Evolutionary conservation across 2,888 invertebrate genomes (phyloP).

Genomic region (Ormyrus rosae): DNA sequence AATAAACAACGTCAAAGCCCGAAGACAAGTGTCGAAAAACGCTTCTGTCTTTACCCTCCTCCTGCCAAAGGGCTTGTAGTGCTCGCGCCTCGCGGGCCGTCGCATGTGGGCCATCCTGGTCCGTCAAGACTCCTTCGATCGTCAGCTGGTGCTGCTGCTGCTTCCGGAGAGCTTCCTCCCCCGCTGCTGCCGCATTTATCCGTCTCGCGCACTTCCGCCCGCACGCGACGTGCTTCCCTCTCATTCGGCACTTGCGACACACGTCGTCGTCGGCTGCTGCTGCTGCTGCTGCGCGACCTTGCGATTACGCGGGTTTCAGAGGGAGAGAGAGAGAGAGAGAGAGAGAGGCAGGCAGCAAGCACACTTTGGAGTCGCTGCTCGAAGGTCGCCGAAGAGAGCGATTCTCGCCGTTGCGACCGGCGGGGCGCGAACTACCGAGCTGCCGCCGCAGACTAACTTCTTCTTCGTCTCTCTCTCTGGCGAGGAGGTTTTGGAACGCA

Average conservation of each 20-base stretch:
- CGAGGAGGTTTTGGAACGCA: constrained; percentile 68
- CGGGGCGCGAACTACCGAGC: not conserved
- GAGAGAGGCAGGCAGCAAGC: too few relatives aligned
- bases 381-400: not conserved
- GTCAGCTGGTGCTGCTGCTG: constrained; percentile 18
- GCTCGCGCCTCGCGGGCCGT: constrained; percentile 69
- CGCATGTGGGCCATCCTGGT: constrained; percentile 70
- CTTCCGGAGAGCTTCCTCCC: not conserved
- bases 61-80: constrained; percentile 73
- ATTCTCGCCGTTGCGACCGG: not conserved
- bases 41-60: constrained; percentile 69
- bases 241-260: too few relatives aligned
- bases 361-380: not conserved
- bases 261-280: too few relatives aligned
- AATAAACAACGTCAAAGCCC: not conserved
- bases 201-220: not conserved
- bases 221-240: not conserved
- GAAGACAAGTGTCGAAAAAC: not conserved
- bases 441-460: not conserved
- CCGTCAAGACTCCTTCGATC: not conserved
- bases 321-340: too few relatives aligned
- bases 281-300: too few relatives aligned
- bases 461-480: constrained; percentile 56
- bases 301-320: too few relatives aligned
- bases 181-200: constrained; percentile 1